Evolutionary conservation across 2,888 invertebrate genomes (phyloP).

Genomic region (Conistra vaccinii): DNA sequence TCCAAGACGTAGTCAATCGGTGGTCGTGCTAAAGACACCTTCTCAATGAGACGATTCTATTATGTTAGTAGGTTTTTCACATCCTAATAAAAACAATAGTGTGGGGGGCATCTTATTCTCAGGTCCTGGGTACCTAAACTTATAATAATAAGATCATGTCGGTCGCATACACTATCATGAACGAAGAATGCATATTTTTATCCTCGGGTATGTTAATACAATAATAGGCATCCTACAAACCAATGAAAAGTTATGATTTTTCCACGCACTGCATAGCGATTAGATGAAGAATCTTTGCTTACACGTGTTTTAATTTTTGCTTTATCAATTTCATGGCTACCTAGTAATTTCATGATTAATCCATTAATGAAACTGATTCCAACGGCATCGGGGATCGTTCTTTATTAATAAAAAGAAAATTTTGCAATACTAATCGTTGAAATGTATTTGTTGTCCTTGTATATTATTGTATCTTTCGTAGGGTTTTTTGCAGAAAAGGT

Average conservation of each 20-base stretch:
- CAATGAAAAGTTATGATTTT: slow-evolving; percentile 49
- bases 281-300: slow-evolving; percentile 47
- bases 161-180: background rate
- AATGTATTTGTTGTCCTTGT: background rate
- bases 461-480: background rate
- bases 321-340: slow-evolving; percentile 59
- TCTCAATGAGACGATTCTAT: background rate
- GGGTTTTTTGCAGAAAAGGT: background rate
- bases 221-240: slow-evolving; percentile 53
- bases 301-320: slow-evolving; percentile 65
- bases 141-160: slow-evolving; percentile 8
- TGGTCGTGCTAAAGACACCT: background rate
- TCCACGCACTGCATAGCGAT: slow-evolving; percentile 47
- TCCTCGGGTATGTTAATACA: slow-evolving; percentile 15
- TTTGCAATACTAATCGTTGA: background rate
- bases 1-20: background rate
- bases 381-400: background rate
- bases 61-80: background rate
- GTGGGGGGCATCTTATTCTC: background rate
- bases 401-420: background rate
- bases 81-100: slow-evolving; percentile 14
- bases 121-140: background rate
- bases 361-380: slow-evolving; percentile 22
- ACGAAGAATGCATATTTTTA: slow-evolving; percentile 11
- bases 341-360: slow-evolving; percentile 44